Percentiles rank a stretch among this genome's conserved stretches.
phyloP scores from a whole-genome alignment of 2,797 vertebrate genomes.

The Muscicapa comitata region DNA sequence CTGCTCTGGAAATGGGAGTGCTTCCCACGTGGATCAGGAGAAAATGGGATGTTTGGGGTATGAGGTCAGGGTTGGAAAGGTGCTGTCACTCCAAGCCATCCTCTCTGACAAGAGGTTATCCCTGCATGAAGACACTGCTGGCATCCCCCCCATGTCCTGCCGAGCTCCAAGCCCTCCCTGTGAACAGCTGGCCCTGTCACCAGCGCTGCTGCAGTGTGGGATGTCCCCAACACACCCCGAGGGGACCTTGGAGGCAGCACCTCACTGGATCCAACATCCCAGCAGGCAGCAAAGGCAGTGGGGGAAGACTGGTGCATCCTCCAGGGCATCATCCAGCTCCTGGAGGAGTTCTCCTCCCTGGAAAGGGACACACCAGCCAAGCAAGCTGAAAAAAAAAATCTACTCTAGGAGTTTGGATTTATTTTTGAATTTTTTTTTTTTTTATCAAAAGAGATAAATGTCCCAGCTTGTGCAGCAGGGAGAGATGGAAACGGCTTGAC shows the following conservation, averaged over 20 bases:
- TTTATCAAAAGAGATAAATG: neutral
- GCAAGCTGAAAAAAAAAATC: neutral
- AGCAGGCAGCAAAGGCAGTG: neutral
- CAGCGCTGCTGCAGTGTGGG: rapidly evolving
- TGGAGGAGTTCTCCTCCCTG: neutral
- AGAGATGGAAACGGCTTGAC: neutral
- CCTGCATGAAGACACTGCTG: neutral
- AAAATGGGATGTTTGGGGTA: neutral
- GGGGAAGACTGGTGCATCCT: neutral
- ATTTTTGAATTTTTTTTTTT: too few species aligned
- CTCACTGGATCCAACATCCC: neutral
- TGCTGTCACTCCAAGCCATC: too few species aligned
- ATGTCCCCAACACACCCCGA: neutral
- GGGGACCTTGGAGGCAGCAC: neutral
- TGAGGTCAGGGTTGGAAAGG: neutral
- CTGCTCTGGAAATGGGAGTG: neutral
- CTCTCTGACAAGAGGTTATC: neutral
- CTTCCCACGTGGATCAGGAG: rapidly evolving
- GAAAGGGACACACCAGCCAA: neutral
- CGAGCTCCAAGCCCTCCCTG: neutral
- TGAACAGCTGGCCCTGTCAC: neutral
- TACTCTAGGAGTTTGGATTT: neutral
- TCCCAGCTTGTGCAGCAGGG: neutral
- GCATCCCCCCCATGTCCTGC: neutral
- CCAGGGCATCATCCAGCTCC: neutral